Conservation (phyloP, 2,888 invertebrate species). For the Ophioninae sp. region DNA sequence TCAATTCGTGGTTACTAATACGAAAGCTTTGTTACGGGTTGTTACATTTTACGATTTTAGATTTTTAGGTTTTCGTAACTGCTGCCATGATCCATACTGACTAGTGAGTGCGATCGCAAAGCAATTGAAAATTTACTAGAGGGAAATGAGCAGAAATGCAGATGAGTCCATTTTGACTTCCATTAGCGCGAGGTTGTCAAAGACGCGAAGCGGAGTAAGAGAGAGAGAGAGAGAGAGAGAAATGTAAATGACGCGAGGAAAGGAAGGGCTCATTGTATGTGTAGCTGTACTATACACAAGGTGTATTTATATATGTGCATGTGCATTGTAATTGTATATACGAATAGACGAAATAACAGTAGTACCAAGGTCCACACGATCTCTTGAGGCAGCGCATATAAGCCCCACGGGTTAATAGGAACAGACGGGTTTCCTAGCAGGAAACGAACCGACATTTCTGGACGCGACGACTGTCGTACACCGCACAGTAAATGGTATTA, state of each 20-base stretch:
- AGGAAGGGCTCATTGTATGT: conserved; percentile 47
- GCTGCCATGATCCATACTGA: not conserved
- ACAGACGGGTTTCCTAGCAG: conserved; percentile 56
- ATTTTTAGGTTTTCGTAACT: not conserved
- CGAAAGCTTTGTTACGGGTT: too few species aligned
- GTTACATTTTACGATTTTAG: not conserved
- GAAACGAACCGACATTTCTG: conserved; percentile 58
- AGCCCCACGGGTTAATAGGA: conserved; percentile 58
- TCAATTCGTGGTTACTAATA: too few species aligned
- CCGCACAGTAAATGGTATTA: conserved; percentile 30
- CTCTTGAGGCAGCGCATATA: conserved; percentile 52
- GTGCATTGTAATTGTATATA: conserved; percentile 8
- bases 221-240: conserved; percentile 20
- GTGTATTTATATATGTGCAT: conserved; percentile 9
- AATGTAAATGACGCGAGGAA: conserved; percentile 38
- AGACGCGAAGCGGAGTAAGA: conserved; percentile 23
- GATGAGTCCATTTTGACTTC: conserved; percentile 35
- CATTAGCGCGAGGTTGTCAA: conserved; percentile 42
- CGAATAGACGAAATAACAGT: conserved; percentile 16
- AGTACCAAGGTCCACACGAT: conserved; percentile 8
- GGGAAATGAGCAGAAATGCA: conserved; percentile 16
- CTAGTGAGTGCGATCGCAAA: conserved; percentile 1
- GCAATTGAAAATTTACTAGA: conserved; percentile 17
- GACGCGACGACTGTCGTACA: conserved; percentile 41
- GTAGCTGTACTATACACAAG: conserved; percentile 27